Evolutionary conservation across 2,888 invertebrate species (phyloP), one percentile per base, ranked within the genome.

Genomic region (Desoria tigrina): DNA sequence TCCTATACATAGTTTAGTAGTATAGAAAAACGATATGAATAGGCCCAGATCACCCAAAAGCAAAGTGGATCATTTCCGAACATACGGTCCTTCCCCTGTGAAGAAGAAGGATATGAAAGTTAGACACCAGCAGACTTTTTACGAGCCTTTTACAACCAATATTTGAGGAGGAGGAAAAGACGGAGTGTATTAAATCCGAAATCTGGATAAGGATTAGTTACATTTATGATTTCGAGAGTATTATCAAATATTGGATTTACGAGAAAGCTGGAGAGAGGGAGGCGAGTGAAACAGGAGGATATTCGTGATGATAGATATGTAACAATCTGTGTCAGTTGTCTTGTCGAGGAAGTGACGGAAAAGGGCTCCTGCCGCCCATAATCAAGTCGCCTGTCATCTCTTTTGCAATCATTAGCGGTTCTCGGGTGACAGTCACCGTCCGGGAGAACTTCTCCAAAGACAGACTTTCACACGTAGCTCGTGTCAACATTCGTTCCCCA

Each of bases 361-460:
- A 63, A 61, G 57, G 65, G 66, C 62, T 57, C 67, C 53, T 67
- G 69, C 65, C 72, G 61, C 58, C 56, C 61, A 65, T 68, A 68
- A 72, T 72, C 71, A 72, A 69, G 65, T 57, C 58, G 50, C 59
- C 67, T 73, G 73, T 71, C 73, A 73, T 66, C 71, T 62, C 67
- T 60, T 27, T 50, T 61, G 61, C 65, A 61, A 75, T 75, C 74
- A 75, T 75, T 75, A 75, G 73, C 69, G 72, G 72, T 75, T 65
- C 72, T 66, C 60, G 60, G 55, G 24, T 69, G 69, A 69, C 69
- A 69, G 51, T n/a, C 45, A 39, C 32, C 23, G 37, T 53, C 61
- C 59, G 50, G 53, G 56, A 39, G 54, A 54, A 51, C 59, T 37
- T 51, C 50, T 50, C 42, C 26, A 49, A 66, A 66, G 64, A 57